phyloP scores from a whole-genome alignment of 2,113 vertebrate species.

The Tursiops truncatus region DNA sequence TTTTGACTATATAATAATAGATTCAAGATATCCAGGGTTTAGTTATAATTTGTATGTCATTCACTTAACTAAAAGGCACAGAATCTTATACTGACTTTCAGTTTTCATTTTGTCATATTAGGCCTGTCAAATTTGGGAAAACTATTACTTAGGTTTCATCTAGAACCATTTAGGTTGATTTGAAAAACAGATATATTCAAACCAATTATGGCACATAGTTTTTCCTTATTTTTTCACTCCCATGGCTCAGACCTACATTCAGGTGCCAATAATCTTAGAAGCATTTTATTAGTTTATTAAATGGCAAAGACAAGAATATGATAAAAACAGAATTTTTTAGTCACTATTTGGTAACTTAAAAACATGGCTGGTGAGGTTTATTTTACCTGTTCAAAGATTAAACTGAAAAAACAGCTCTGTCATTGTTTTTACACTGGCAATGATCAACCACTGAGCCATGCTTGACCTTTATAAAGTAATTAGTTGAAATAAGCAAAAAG shows the following conservation, averaged over 20 bases:
- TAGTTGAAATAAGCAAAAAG: conserved; percentile 47
- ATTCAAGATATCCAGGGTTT: conserved; percentile 63
- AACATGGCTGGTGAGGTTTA: not conserved
- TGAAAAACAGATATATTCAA: conserved; percentile 60
- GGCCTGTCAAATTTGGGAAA: conserved; percentile 69
- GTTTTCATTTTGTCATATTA: conserved; percentile 70
- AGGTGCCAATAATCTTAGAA: not conserved
- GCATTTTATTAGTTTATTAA: not conserved
- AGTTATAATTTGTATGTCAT: conserved; percentile 76
- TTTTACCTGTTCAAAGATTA: conserved; percentile 21
- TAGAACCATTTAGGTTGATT: conserved; percentile 61
- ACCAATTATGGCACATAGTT: not conserved
- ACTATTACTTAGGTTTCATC: conserved; percentile 68
- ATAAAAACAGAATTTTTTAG: not conserved
- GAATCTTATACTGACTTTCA: conserved; percentile 65
- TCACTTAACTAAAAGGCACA: conserved; percentile 67
- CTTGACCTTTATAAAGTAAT: conserved; percentile 37
- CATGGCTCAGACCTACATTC: not conserved
- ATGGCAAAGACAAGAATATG: not conserved
- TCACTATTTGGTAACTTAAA: not conserved
- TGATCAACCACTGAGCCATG: not conserved
- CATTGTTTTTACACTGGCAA: not conserved
- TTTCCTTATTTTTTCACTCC: conserved; percentile 32
- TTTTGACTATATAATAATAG: conserved; percentile 79
- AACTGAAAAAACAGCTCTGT: not conserved